Evolutionary conservation across 1,140 invertebrate genomes (phyloP).

Genomic region (Ctenoplectra terminalis): DNA sequence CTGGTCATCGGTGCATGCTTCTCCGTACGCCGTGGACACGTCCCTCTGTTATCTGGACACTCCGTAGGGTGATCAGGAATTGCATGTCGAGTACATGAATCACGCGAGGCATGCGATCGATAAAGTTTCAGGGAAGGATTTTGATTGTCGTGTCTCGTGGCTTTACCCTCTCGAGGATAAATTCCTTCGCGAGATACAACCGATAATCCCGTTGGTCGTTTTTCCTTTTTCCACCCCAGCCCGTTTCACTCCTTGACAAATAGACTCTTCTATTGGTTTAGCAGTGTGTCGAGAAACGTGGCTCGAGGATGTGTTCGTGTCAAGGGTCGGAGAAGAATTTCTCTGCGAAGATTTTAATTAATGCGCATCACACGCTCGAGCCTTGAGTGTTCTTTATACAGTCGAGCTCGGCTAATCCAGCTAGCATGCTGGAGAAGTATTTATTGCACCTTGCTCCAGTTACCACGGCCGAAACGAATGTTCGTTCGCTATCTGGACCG

Average conservation of each 20-base stretch:
- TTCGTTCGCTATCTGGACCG: neutral
- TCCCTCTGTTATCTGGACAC: conserved; percentile 61
- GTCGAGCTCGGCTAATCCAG: too few species aligned
- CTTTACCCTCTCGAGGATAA: neutral
- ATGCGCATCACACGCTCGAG: neutral
- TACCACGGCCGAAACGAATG: neutral
- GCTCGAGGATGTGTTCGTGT: neutral
- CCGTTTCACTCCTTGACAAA: neutral
- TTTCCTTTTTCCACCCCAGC: neutral
- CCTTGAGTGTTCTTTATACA: neutral
- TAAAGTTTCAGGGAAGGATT: conserved; percentile 47
- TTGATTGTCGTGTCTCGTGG: conserved; percentile 31
- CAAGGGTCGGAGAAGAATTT: neutral
- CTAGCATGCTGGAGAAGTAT: neutral
- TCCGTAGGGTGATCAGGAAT: conserved; percentile 60
- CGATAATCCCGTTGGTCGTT: neutral
- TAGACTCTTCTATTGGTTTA: neutral
- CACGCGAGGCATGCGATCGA: conserved; percentile 44
- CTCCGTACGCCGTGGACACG: conserved; percentile 55
- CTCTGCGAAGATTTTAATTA: conserved; percentile 1
- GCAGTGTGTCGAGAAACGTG: too few species aligned
- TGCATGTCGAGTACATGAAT: conserved; percentile 59
- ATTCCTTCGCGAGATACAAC: neutral
- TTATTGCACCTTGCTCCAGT: neutral
- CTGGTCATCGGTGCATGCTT: conserved; percentile 49